Evolutionary conservation across 2,888 invertebrate genomes (phyloP), one percentile per base, ranked within the genome.

Genomic region (Elysia crispata): DNA sequence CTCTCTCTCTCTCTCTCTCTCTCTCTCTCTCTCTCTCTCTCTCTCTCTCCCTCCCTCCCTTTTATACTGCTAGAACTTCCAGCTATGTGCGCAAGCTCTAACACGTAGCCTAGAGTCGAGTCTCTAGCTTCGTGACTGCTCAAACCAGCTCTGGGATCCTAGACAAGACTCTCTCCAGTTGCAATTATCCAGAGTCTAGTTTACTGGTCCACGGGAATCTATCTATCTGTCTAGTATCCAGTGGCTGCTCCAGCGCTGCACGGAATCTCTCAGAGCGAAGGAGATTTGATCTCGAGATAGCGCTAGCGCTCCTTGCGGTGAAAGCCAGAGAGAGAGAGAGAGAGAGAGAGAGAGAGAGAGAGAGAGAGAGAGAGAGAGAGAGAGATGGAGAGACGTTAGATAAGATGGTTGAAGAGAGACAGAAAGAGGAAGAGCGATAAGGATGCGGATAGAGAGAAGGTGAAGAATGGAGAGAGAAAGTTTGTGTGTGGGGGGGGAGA

Each of bases 301-400:
- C 3, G 41, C 3, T 3, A 41, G 41, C 3, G 41, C 3, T 3
- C 3, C 5, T 6, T 3, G 15, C 6, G 15, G 60, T 8, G 60
- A 60, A 15, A 60, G 60, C 3, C 6, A 60, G 60, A 60, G 25
- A 60, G 60, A 60, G 60, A 60, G 60, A 60, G 60, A 60, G 60
- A 60, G 60, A 60, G 60, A 60, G 60, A 60, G 60, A 60, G 60
- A 60, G 60, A 60, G 15, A 60, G 60, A 60, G 60, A 60, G 60
- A 60, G 60, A 60, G 60, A 60, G 60, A 60, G 60, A 60, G 60
- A 60, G 60, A 60, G 41, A 66, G 67, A 66, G 3, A 66, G 67
- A 66, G 8, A 28, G 67, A 66, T n/a, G 25, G 67, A 66, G 67
- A 66, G 67, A 66, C 18, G 23, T 15, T 20, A n/a, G n/a, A n/a